These are phyloP conservation scores for Zele albiditarsus DNA, from an alignment of 2,888 invertebrate genomes.

Conservation along the genomic window DNA sequence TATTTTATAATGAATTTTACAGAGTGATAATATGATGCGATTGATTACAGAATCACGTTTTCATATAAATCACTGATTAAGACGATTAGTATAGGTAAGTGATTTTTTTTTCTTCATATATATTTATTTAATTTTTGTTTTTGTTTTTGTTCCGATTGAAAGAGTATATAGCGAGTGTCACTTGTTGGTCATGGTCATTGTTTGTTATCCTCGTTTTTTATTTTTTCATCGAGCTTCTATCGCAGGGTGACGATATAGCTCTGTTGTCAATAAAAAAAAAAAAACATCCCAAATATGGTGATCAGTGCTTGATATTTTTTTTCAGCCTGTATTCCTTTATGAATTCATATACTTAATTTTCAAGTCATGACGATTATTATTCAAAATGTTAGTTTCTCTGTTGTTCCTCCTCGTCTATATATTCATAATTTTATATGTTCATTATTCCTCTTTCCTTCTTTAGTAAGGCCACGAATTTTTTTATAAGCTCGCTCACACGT, in stretches of 20 bases:
- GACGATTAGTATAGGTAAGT: constrained; percentile 68
- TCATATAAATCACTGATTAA: constrained; percentile 66
- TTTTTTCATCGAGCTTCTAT: constrained; percentile 34
- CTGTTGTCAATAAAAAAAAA: not conserved
- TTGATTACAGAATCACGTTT: constrained; percentile 66
- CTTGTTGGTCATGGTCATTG: constrained; percentile 58
- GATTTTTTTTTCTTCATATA: constrained; percentile 50
- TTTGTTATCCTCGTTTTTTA: constrained; percentile 5
- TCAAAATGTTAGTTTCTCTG: constrained; percentile 38
- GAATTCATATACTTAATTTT: not conserved
- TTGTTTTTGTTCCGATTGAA: constrained; percentile 48
- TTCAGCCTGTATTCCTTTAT: constrained; percentile 36
- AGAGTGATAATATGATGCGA: constrained; percentile 67
- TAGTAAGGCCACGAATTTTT: constrained; percentile 63
- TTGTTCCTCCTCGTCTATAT: constrained; percentile 50
- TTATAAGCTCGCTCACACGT: constrained; percentile 39
- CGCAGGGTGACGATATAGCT: not conserved
- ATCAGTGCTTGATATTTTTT: constrained; percentile 18
- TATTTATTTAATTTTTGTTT: not conserved
- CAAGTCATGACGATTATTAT: constrained; percentile 29
- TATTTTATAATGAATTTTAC: constrained; percentile 68
- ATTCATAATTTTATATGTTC: constrained; percentile 49
- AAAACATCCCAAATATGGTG: not conserved
- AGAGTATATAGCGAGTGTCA: constrained; percentile 65
- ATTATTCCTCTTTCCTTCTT: constrained; percentile 53